Evolutionary conservation across 1,140 invertebrate species (phyloP).

Genomic region (Eciton burchellii): DNA sequence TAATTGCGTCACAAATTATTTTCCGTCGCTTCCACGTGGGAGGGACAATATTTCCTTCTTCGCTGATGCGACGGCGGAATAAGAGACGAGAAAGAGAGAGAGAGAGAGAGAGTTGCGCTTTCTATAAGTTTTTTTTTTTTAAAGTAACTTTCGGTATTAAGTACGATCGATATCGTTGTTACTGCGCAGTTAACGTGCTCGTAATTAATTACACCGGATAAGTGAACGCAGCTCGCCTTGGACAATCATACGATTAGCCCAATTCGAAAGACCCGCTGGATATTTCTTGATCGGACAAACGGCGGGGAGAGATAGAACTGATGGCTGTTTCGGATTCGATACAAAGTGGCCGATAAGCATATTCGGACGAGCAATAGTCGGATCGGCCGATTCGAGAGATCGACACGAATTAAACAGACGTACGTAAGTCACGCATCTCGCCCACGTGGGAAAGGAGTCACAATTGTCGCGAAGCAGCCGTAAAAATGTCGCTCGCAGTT

Average conservation of each 20-base stretch:
- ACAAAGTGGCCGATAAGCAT: not conserved
- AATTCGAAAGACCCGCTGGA: not conserved
- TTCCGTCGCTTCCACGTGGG: conserved; percentile 42
- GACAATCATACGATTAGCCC: not conserved
- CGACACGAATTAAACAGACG: not conserved
- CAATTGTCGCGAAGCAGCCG: conserved; percentile 33
- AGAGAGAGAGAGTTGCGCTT: conserved; percentile 10
- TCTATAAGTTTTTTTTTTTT: conserved; percentile 24
- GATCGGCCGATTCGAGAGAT: too few relatives aligned
- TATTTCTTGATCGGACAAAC: conserved; percentile 6
- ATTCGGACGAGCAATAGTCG: not conserved
- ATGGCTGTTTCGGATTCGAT: conserved; percentile 17
- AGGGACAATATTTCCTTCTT: conserved; percentile 27
- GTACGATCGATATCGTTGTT: not conserved
- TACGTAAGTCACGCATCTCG: conserved; percentile 24
- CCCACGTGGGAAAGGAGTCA: not conserved
- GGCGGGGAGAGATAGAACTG: not conserved
- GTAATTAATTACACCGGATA: conserved; percentile 33
- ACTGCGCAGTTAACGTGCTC: not conserved
- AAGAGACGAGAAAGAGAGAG: not conserved
- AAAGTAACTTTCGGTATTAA: conserved; percentile 48
- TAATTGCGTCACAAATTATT: conserved; percentile 63
- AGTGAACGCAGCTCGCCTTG: not conserved
- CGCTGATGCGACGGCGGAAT: conserved; percentile 2
- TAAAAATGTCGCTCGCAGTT: conserved; percentile 44